phyloP scores from a whole-genome alignment of 2,797 vertebrate genomes.

The Squalus acanthias region DNA sequence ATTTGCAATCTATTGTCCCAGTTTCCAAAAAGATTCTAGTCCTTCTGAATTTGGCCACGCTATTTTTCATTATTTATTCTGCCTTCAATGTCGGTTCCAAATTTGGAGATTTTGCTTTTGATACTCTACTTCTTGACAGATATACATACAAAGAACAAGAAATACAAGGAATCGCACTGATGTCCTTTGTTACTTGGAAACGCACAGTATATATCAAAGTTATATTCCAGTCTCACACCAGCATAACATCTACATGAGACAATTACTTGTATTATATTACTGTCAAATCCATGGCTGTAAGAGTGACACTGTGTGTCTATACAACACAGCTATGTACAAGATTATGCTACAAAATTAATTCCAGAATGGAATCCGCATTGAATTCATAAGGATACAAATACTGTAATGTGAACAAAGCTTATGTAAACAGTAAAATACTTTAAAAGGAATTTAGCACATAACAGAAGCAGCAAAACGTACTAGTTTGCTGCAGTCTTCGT shows the following conservation, averaged over 20 bases:
- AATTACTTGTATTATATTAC: no score
- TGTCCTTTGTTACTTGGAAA: no score
- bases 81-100: no score
- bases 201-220: neutral
- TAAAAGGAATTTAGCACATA: neutral
- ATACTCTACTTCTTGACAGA: no score
- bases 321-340: neutral
- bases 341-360: neutral
- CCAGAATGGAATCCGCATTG: neutral
- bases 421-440: neutral
- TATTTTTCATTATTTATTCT: no score
- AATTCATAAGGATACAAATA: neutral
- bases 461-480: neutral
- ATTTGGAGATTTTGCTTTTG: no score
- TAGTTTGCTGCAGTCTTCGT: neutral
- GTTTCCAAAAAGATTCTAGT: no score
- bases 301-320: neutral
- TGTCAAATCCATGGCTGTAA: neutral
- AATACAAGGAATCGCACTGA: no score
- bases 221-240: neutral
- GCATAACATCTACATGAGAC: neutral
- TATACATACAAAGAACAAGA: no score
- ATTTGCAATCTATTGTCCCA: no score
- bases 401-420: neutral
- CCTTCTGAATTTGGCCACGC: no score